Base-by-base conservation (phyloP, 1,140 invertebrate species). In the Chironomus striatipennis region DNA sequence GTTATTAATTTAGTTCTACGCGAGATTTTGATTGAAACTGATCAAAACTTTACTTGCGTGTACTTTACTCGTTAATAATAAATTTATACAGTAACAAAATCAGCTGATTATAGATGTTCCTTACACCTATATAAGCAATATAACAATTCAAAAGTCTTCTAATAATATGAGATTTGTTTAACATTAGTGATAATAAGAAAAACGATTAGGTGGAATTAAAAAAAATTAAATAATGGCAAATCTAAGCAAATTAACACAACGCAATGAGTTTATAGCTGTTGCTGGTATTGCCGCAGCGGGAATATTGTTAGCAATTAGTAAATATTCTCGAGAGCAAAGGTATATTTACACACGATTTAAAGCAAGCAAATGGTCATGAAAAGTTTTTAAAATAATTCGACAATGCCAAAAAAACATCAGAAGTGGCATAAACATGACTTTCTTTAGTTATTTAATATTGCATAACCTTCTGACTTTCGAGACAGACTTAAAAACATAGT, bases 181-280 rank as follows among this genome's bases (percentile, higher is more conserved):
- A 47, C 15, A 12, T 47, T 57, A 15, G 47, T 15, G n/a, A 57
- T 57, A 57, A 57, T 57, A 20, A 20, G 2, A 57, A 57, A 57
- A 57, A 70, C n/a, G 1, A 18, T 6, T 21, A 70, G 9, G 9
- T 2, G 67, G 17, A 70, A 70, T 70, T 70, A 21, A 67, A 67
- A 67, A 18, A 18, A 2, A 70, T 3, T 21, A 2, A 67, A 90
- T 89, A 88, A 88, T 88, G 77, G 88, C 87, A 77, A 83, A 84
- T 74, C 80, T 88, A 65, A 90, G 88, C 80, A 89, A 89, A 84
- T 83, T 86, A 77, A 79, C 85, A 74, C 86, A 84, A 43, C 85
- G 83, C 79, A 87, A 86, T 78, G 80, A 83, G 74, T 83, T 82
- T 47, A 80, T 86, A 74, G 85, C 86, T 74, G 85, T 84, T 18